Base-by-base conservation (phyloP, 2,888 invertebrate species). In the Epirrita christyi region DNA sequence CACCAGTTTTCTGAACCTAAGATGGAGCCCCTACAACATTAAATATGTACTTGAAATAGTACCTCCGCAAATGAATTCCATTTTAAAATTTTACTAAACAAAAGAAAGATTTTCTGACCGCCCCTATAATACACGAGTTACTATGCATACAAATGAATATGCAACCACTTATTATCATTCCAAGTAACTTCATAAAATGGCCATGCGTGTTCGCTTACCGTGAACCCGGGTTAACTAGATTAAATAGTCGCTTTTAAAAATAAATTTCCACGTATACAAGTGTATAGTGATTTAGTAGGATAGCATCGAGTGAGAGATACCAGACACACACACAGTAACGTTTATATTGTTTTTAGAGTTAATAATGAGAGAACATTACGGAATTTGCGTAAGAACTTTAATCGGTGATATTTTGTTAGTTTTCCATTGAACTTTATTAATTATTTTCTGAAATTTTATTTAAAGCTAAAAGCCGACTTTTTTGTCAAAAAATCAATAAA, bases 231-330 rank as follows among this genome's bases (percentile, higher is more conserved):
- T 41, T 45, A 37, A 42, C 45, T 45, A 36, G 45, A 59, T 55
- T 54, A 58, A 58, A 59, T 58, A 63, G 44, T 41, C 45, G 60
- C 62, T 72, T 81, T 81, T 70, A 76, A 82, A 83, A 83, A 85
- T 82, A 83, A 78, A 77, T 80, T 72, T 66, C 64, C 63, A 57
- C 68, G 67, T 76, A 73, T 69, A 70, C 73, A 72, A 68, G 69
- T 69, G 69, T 63, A 62, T 58, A 65, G 83, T 86, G 86, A 89
- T 90, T 90, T 88, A 90, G 74, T 78, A 74, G 74, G 76, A 78
- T 81, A 75, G 82, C 76, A 83, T 66, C 70, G 87, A 89, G 79
- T 88, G 90, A 91, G 73, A 82, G 71, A 83, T 75, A 76, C 80
- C 90, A 89, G 88, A 73, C 76, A 69, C 63, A 47, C 63, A 40